Base-by-base conservation (phyloP, 2,888 invertebrate genomes). In the Asteroscopus sphinx region DNA sequence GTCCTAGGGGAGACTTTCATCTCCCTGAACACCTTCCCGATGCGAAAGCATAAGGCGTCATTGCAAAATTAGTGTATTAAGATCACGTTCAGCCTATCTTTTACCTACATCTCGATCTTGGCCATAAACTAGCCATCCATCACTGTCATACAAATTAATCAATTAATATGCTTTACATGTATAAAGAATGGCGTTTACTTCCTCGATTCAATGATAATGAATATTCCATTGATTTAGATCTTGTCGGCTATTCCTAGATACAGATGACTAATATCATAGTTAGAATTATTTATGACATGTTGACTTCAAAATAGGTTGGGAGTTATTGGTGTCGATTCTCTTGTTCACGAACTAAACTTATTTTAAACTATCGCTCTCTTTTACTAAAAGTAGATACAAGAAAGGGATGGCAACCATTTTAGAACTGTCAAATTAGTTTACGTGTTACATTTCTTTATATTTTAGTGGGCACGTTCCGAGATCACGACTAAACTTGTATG, bases 161-260 rank as follows among this genome's bases (percentile, higher is more conserved):
- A 74, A 70, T 77, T 70, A 65, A 58, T 44, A 75, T 77, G 61
- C 77, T 37, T 26, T 30, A 46, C 54, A 37, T 45, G 77, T 70
- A 70, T 67, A 55, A 52, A 73, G 64, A 70, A 68, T 74, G 68
- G 71, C 75, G 67, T 70, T 61, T 64, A 74, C 75, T 74, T 75
- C 75, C 75, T 58, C 28, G 58, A 65, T 63, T 45, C 65, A 55
- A 54, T 68, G 57, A 61, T 65, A 60, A 73, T 73, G 55, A 57
- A 61, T 60, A 70, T 68, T 67, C 55, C 48, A 56, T 39, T 64
- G 58, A 74, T 69, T 58, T 52, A 45, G 66, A 76, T 73, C 61
- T 72, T 39, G 66, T 54, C 58, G 52, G 36, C 66, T 66, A 54
- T 60, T 73, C 51, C 66, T 76, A 54, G 68, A 67, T 65, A 52